Evolutionary conservation across 2,888 invertebrate genomes (phyloP).

Genomic region (Folsomia candida): DNA sequence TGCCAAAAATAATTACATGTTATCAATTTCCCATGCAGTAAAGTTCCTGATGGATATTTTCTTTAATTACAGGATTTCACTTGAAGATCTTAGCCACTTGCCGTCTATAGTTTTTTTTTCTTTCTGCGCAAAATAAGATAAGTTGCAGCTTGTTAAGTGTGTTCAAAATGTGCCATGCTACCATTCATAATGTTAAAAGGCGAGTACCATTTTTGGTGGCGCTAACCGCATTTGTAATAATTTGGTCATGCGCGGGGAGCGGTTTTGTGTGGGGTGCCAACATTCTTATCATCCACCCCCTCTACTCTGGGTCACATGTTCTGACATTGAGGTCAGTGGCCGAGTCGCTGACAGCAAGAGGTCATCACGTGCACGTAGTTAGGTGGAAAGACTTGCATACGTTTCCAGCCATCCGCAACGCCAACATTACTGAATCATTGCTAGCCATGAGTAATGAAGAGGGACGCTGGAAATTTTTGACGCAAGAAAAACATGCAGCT

Average conservation of each 20-base stretch:
- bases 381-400: constrained; percentile 50
- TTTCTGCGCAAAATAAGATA: too few relatives aligned
- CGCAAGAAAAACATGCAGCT: constrained; percentile 49
- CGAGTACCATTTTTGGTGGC: too few relatives aligned
- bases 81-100: too few relatives aligned
- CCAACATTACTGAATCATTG: constrained; percentile 50
- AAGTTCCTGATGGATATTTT: not conserved
- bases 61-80: not conserved
- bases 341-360: constrained; percentile 49
- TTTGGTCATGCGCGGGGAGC: too few relatives aligned
- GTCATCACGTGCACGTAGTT: constrained; percentile 51
- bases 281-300: constrained; percentile 52
- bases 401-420: constrained; percentile 47
- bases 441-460: constrained; percentile 51
- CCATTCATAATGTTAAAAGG: too few relatives aligned
- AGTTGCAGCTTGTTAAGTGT: too few relatives aligned
- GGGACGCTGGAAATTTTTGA: constrained; percentile 50
- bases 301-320: constrained; percentile 52
- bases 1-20: not conserved
- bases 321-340: constrained; percentile 51
- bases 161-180: not conserved
- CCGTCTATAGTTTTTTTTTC: too few relatives aligned
- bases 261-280: constrained; percentile 31
- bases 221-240: not conserved
- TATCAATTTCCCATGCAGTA: not conserved